Percentiles rank a stretch among this genome's conserved stretches.
Evolutionary conservation across 1,140 invertebrate genomes (phyloP).

Genomic region (Orius insidiosus): DNA sequence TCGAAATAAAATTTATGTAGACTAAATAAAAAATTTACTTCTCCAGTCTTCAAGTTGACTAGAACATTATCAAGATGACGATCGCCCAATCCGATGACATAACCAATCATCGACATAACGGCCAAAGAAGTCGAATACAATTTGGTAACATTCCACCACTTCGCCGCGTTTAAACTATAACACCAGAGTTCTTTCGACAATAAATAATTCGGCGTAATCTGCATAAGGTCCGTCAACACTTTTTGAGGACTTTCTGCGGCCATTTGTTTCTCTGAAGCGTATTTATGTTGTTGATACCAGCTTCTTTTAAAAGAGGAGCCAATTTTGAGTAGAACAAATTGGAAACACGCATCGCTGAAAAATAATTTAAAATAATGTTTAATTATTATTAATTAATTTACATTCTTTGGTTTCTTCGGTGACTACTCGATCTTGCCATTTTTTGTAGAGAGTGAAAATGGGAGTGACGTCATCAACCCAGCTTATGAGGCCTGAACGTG

Average conservation of each 20-base stretch:
- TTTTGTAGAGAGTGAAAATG: constrained; percentile 85
- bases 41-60: constrained; percentile 81
- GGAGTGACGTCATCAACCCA: constrained; percentile 96
- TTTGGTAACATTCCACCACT: constrained; percentile 85
- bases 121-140: constrained; percentile 84
- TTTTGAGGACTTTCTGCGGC: constrained; percentile 62
- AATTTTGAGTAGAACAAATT: constrained; percentile 88
- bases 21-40: constrained; percentile 45
- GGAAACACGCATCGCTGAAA: constrained; percentile 51
- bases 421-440: constrained; percentile 71
- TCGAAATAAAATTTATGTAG: too few relatives aligned
- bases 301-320: constrained; percentile 67
- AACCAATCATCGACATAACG: constrained; percentile 96
- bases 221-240: constrained; percentile 73
- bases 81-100: constrained; percentile 95
- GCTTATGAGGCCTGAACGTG: constrained; percentile 87
- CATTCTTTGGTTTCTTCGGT: neutral
- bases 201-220: constrained; percentile 82
- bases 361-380: constrained; percentile 1
- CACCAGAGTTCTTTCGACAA: constrained; percentile 85
- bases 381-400: constrained; percentile 7
- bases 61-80: constrained; percentile 96
- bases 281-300: constrained; percentile 46
- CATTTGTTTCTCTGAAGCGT: constrained; percentile 79
- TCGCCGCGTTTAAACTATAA: constrained; percentile 62